Evolutionary conservation across 2,113 vertebrate species (phyloP), one percentile per base, ranked within the genome.

Genomic region (Xenus cinereus): DNA sequence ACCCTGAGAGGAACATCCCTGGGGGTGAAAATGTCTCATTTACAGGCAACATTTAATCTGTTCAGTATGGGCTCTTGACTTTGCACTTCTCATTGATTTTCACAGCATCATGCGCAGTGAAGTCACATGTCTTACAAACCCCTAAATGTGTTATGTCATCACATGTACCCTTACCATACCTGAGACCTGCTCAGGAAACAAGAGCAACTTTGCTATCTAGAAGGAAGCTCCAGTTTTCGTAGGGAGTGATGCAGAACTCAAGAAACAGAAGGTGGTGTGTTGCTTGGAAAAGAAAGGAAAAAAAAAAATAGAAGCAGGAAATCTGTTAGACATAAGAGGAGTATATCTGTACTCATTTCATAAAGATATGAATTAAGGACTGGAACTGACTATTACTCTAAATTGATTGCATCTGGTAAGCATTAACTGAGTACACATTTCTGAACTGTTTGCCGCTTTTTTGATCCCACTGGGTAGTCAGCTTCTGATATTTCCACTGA

Each of bases 401-500:
- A 92, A 97, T 87, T 86, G 89, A 94, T 95, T 95, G 57, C 76
- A 91, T 97, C 95, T 97, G 96, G 80, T 89, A 84, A 95, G 93
- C 77, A 84, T 95, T 89, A 94, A 93, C 91, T 78, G 45, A 78
- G 85, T 60, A 94, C 88, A 93, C 79, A 89, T 91, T 95, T 95
- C 85, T 95, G 91, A 94, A 72, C 71, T 79, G 53, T 90, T 93
- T 84, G 79, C 84, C 80, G 87, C 32, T 69, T 93, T 95, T 93
- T 95, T 95, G 90, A 95, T 97, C 93, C 96, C 90, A 84, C 89
- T 63, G 83, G 74, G 82, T 96, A 91, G 94, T 46, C 68, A 24
- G 92, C 89, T 96, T 93, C 94, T 95, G 96, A 90, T 97, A 95
- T 87, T 97, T 95, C 85, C 90, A 95, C 87, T 92, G 95, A 96